These are phyloP conservation scores for Lomographa bimaculata DNA, from an alignment of 2,888 invertebrate genomes.

Conservation along the genomic window DNA sequence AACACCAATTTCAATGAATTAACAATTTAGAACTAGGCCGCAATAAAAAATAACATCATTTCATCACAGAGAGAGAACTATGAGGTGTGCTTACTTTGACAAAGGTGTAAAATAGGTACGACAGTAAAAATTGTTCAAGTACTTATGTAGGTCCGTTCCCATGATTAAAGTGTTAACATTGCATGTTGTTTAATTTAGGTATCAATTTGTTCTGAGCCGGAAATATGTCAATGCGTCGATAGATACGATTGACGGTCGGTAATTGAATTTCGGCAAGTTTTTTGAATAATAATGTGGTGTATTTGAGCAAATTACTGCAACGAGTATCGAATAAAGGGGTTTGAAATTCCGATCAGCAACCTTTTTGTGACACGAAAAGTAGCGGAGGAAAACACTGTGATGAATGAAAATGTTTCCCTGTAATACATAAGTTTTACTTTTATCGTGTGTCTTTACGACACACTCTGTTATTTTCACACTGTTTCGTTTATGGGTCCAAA, in stretches of 20 bases:
- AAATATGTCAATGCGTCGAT: constrained; percentile 24
- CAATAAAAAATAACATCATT: constrained; percentile 1
- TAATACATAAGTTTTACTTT: too few relatives aligned
- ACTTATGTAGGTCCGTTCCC: constrained; percentile 13
- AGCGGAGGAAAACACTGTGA: too few relatives aligned
- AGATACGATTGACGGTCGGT: constrained; percentile 14
- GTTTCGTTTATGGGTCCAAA: too few relatives aligned
- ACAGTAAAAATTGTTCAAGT: too few relatives aligned
- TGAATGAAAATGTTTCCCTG: too few relatives aligned
- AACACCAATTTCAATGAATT: neutral
- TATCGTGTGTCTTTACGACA: too few relatives aligned
- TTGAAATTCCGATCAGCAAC: too few relatives aligned
- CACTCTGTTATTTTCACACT: too few relatives aligned
- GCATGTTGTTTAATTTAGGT: constrained; percentile 13
- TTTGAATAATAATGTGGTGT: neutral
- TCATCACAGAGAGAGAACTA: neutral
- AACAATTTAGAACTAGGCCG: constrained; percentile 1
- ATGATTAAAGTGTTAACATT: constrained; percentile 18
- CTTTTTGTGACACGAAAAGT: too few relatives aligned
- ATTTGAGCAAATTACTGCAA: too few relatives aligned
- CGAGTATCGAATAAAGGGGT: too few relatives aligned
- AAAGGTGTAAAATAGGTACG: neutral
- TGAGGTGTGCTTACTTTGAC: constrained; percentile 2
- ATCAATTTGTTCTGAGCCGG: constrained; percentile 26
- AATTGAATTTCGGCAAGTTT: constrained; percentile 12